These are phyloP conservation scores for Sepioteuthis lessoniana DNA, from an alignment of 2,888 invertebrate genomes.

Conservation along the genomic window DNA sequence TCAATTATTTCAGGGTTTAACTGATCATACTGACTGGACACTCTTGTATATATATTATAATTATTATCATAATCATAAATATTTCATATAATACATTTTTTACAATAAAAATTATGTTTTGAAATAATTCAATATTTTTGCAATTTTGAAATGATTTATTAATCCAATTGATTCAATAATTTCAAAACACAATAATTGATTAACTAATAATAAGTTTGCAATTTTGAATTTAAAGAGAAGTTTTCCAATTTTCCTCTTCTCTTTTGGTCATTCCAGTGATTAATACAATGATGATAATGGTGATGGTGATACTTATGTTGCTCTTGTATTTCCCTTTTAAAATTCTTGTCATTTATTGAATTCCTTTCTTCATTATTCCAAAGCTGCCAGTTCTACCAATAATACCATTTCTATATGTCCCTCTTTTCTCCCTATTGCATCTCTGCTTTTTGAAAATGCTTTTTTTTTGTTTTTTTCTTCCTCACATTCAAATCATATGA, in stretches of 20 bases:
- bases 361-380: not conserved
- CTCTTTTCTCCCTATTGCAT: not conserved
- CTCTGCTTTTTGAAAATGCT: not conserved
- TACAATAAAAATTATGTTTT: too few relatives aligned
- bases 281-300: not conserved
- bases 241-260: not conserved
- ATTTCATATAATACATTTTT: too few relatives aligned
- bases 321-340: not conserved
- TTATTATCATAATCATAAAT: too few relatives aligned
- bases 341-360: constrained; percentile 5
- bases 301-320: not conserved
- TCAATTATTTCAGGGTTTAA: too few relatives aligned
- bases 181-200: not conserved
- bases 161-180: not conserved
- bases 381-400: not conserved
- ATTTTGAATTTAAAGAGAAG: not conserved
- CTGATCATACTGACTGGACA: too few relatives aligned
- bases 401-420: not conserved
- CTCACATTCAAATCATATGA: not conserved
- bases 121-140: too few relatives aligned
- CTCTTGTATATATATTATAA: too few relatives aligned
- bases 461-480: not conserved
- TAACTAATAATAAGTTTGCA: not conserved
- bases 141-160: not conserved
- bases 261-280: too few relatives aligned